These are phyloP conservation scores for Pagrus major DNA, from an alignment of 2,113 vertebrate genomes.

Conservation along the genomic window DNA sequence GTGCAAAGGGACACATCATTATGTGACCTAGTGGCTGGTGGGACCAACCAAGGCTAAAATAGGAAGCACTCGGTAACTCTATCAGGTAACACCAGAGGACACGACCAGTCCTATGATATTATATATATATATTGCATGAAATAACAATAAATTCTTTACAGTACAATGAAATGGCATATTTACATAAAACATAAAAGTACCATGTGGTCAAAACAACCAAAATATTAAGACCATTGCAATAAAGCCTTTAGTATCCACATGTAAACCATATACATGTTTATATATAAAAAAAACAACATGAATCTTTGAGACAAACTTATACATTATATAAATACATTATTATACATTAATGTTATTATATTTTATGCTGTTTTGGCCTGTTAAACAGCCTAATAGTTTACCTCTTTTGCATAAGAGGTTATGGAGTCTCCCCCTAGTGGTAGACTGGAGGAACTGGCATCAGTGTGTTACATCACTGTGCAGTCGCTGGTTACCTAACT, in stretches of 20 bases:
- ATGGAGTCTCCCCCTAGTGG: conserved; percentile 53
- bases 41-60: not conserved
- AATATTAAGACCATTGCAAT: not conserved
- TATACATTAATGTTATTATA: too few species aligned
- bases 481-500: conserved; percentile 59
- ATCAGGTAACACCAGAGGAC: not conserved
- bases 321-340: too few species aligned
- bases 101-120: not conserved
- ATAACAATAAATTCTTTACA: not conserved
- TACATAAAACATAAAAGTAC: not conserved
- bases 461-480: conserved; percentile 69
- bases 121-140: not conserved
- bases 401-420: not conserved
- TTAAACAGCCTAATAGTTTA: too few species aligned
- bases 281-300: too few species aligned
- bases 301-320: too few species aligned
- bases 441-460: conserved; percentile 17
- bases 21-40: conserved; percentile 1
- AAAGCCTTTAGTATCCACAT: too few species aligned
- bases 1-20: not conserved
- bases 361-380: too few species aligned
- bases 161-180: not conserved
- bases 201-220: not conserved
- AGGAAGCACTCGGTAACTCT: conserved; percentile 9
- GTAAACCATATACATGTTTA: too few species aligned